Evolutionary conservation across 1,140 invertebrate species (phyloP).

Genomic region (Ceratosolen fusciceps): DNA sequence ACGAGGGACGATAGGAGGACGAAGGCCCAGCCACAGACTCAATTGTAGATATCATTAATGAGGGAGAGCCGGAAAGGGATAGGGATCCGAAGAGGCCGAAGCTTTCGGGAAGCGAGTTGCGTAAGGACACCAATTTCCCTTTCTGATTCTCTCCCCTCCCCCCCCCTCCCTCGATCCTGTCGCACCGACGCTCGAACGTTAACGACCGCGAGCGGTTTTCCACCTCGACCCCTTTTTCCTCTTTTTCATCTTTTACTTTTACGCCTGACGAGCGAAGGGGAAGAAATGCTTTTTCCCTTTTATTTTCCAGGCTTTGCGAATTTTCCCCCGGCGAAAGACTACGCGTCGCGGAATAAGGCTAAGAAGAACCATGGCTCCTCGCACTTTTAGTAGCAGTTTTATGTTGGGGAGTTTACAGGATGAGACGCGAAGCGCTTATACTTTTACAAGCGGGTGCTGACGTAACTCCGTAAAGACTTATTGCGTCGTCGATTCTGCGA

Average conservation of each 20-base stretch:
- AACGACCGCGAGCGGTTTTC: conserved; percentile 2
- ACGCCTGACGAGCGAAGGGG: not conserved
- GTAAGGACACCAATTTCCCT: conserved; percentile 37
- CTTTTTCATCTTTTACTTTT: not conserved
- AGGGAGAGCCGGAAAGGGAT: too few relatives aligned
- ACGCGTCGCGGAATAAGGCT: not conserved
- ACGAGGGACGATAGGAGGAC: too few relatives aligned
- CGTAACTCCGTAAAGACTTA: not conserved
- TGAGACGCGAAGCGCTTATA: not conserved
- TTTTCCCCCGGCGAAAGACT: not conserved
- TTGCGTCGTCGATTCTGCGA: not conserved
- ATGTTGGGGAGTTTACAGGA: not conserved
- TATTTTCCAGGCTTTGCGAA: not conserved
- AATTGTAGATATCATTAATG: conserved; percentile 47
- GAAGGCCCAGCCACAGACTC: too few relatives aligned
- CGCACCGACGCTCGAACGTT: not conserved
- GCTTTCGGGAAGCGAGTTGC: conserved; percentile 39
- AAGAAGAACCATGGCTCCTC: too few relatives aligned
- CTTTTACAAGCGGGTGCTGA: conserved; percentile 5
- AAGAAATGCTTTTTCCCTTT: not conserved
- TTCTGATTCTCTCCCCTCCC: too few relatives aligned
- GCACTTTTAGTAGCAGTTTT: conserved; percentile 3
- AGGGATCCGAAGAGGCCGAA: conserved; percentile 9
- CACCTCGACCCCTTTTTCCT: not conserved
- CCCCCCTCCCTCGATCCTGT: not conserved